Base-by-base conservation (phyloP, 2,888 invertebrate genomes). In the Theodoxus fluviatilis region DNA sequence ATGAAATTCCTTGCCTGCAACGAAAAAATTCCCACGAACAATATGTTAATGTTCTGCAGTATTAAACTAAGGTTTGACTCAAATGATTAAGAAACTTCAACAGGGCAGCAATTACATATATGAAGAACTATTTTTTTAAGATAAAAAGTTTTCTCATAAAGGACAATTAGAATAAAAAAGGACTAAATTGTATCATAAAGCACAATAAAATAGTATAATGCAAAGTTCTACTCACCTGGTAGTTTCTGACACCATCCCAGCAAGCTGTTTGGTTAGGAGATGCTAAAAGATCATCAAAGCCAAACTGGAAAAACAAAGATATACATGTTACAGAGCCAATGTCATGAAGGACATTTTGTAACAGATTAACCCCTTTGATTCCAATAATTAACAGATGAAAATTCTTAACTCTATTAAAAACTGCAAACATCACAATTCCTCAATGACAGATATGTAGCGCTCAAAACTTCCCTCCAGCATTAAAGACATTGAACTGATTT, bases 241-340 rank as follows among this genome's bases (percentile, higher is more conserved):
- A 86, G 74, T 87, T 87, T 57, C 87, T 74, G 18, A 87, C 87
- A n/a, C 86, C 87, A 79, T 87, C 86, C 87, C 87, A 87, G 73
- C 84, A 83, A n/a, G 83, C 80, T 22, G 83, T 85, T 72, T 85
- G 81, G 59, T 85, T 68, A 25, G 82, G 80, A 67, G 81, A 81
- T n/a, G 73, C 71, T 71, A 82, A 83, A 59, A 87, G 71, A 70
- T 87, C 86, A 68, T 86, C 85, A 69, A 87, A 81, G 28, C 86
- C 83, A 79, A 87, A 87, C 85, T 86, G 75, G 35, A 81, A 75
- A 31, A 66, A 71, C 71, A 22, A 70, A 69, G 47, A 59, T 38
- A 43, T 22, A 47, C 22, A 47, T 15, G n/a, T n/a, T n/a, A n/a
- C n/a, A n/a, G 66, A n/a, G n/a, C n/a, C n/a, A n/a, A n/a, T n/a